Conservation (phyloP, 1,140 invertebrate genomes). For the Coptotermes formosanus region DNA sequence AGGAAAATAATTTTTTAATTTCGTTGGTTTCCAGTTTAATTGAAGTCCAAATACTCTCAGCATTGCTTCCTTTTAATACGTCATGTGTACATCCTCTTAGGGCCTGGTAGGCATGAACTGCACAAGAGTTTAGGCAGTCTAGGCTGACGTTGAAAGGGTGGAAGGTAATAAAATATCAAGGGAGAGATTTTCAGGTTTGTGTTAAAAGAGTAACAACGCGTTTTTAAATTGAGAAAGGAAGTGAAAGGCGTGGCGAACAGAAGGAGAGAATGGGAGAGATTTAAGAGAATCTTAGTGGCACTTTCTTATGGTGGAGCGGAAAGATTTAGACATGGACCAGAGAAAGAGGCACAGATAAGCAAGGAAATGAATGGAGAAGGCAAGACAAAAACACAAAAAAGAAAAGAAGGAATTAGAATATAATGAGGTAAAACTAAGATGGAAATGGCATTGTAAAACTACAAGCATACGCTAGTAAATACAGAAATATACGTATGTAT, state of each 20-base stretch:
- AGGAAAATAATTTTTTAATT: no score
- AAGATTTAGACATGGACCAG: neutral
- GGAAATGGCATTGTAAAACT: neutral
- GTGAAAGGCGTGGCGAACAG: neutral
- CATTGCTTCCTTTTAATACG: no score
- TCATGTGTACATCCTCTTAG: no score
- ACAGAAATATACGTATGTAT: no score
- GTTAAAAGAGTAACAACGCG: constrained; percentile 11
- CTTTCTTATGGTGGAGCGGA: neutral
- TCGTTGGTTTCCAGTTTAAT: no score
- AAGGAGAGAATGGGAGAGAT: neutral
- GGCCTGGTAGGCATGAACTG: no score
- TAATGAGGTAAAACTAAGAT: neutral
- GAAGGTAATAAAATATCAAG: constrained; percentile 1
- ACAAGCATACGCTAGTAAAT: neutral
- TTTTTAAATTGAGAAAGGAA: constrained; percentile 10
- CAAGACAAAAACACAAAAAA: neutral
- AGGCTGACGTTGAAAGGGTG: neutral
- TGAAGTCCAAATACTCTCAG: no score
- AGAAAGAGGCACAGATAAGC: neutral
- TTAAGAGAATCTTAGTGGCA: neutral
- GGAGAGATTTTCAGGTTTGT: neutral
- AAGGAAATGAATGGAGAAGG: neutral
- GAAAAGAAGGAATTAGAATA: neutral
- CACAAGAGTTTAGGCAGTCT: neutral